Percentiles rank a stretch among this genome's conserved stretches.
Conservation (phyloP, 2,113 vertebrate genomes). For the Anarhynchus alexandrinus region DNA sequence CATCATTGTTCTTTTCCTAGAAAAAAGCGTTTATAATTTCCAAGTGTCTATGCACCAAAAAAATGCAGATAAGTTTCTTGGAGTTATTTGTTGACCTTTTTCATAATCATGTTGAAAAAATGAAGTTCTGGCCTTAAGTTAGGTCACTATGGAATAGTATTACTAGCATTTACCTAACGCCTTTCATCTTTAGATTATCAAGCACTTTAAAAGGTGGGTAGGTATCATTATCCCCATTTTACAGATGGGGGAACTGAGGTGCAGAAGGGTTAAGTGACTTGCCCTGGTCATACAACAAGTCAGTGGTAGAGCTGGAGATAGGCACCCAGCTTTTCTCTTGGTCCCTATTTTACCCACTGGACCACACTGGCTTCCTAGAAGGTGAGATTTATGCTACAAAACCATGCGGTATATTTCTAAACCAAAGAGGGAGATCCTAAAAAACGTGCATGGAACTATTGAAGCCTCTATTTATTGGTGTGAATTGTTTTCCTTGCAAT, state of each 20-base stretch:
- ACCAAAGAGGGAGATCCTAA: neutral
- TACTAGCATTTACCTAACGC: neutral
- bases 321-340: neutral
- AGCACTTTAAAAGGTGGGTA: neutral
- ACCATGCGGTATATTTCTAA: neutral
- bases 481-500: slow-evolving; percentile 1
- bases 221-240: neutral
- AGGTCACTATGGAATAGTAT: neutral
- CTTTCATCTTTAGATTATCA: neutral
- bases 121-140: neutral
- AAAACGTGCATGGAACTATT: neutral
- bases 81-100: neutral
- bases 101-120: neutral
- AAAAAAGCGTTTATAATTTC: neutral
- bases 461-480: neutral
- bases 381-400: neutral
- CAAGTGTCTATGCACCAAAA: neutral
- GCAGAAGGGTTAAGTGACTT: neutral
- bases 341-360: neutral
- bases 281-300: neutral
- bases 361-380: neutral
- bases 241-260: neutral
- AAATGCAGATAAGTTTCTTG: neutral
- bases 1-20: neutral
- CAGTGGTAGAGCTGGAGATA: neutral